phyloP scores from a whole-genome alignment of 2,888 invertebrate genomes.

The Willowsia nigromaculata region DNA sequence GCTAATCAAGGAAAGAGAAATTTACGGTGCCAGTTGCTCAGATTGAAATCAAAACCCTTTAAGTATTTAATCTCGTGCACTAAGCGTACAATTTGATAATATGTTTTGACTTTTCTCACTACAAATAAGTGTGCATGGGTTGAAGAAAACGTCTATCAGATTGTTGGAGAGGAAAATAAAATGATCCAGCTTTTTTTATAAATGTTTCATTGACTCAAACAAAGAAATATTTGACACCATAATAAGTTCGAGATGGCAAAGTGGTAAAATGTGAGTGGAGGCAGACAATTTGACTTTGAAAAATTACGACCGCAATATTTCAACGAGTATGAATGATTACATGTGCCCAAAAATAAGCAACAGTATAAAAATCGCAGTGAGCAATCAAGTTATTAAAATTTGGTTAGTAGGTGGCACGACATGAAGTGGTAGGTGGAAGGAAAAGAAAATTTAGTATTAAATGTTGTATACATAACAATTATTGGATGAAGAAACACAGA shows the following conservation, averaged over 20 bases:
- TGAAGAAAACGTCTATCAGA: background rate
- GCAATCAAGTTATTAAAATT: conserved; percentile 57
- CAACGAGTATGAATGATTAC: conserved; percentile 55
- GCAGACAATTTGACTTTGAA: conserved; percentile 63
- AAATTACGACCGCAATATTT: conserved; percentile 66
- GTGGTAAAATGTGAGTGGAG: background rate
- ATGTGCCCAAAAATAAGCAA: background rate
- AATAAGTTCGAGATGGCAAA: background rate
- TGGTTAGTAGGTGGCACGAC: conserved; percentile 45
- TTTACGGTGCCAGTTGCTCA: conserved; percentile 5
- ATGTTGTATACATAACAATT: background rate
- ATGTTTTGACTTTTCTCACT: background rate
- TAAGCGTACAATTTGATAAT: background rate
- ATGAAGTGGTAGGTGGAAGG: conserved; percentile 55
- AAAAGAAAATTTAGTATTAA: conserved; percentile 20
- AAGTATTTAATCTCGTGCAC: conserved; percentile 38
- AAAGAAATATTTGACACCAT: background rate
- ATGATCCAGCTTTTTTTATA: background rate
- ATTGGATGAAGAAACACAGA: background rate
- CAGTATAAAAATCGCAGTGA: background rate
- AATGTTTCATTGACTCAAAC: background rate
- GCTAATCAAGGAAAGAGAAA: conserved; percentile 35
- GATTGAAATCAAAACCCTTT: conserved; percentile 49
- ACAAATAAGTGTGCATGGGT: background rate
- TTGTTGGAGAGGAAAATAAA: background rate